Conservation (phyloP, 1,140 invertebrate species). For the Cardiocondyla obscurior region DNA sequence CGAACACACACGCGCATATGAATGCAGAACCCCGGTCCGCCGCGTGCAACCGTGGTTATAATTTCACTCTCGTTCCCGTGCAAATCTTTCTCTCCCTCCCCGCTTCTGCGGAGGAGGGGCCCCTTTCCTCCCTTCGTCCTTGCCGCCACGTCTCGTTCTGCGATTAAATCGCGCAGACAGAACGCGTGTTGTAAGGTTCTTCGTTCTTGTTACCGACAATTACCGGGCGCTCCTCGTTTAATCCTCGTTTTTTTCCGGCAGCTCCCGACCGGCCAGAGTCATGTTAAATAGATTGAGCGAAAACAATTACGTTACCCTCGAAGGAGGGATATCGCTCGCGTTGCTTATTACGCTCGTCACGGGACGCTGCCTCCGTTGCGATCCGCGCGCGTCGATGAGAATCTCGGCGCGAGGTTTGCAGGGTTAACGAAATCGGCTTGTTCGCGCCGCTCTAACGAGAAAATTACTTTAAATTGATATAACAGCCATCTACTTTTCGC, state of each 20-base stretch:
- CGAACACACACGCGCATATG: background rate
- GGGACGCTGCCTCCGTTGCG: conserved; percentile 47
- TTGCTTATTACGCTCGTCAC: conserved; percentile 49
- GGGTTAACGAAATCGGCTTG: conserved; percentile 49
- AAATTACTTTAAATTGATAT: conserved; percentile 50
- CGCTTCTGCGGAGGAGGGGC: too few relatives aligned
- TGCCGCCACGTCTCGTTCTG: conserved; percentile 15
- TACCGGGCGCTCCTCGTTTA: conserved; percentile 50
- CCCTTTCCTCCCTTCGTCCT: background rate
- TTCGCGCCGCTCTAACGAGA: conserved; percentile 43
- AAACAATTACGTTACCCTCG: conserved; percentile 24
- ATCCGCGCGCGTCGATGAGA: conserved; percentile 58
- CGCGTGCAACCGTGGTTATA: conserved; percentile 61
- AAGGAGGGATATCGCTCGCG: background rate
- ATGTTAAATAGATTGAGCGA: conserved; percentile 61
- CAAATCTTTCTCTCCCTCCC: background rate
- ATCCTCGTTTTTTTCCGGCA: conserved; percentile 18
- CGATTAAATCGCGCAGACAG: conserved; percentile 64
- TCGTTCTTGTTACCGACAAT: conserved; percentile 59
- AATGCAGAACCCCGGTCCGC: background rate
- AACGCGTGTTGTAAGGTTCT: conserved; percentile 57
- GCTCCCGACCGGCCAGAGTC: conserved; percentile 6
- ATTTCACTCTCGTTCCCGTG: conserved; percentile 51
- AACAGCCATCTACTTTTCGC: conserved; percentile 30
- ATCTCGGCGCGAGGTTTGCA: conserved; percentile 13